Evolutionary conservation across 2,888 invertebrate species (phyloP).

Genomic region (Drepana falcataria): DNA sequence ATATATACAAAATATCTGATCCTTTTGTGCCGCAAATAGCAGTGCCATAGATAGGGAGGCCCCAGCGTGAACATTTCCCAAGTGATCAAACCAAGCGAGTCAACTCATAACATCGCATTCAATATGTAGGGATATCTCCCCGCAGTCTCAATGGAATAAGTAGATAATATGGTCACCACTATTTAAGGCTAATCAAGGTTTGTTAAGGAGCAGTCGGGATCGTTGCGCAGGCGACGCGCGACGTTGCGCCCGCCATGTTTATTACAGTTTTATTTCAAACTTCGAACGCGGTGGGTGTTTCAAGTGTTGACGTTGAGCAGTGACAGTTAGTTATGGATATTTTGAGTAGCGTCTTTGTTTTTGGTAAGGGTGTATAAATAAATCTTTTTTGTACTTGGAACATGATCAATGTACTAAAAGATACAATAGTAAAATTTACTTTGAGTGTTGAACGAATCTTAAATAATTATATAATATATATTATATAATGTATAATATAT

Average conservation of each 20-base stretch:
- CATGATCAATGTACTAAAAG: too few species aligned
- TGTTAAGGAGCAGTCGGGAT: conserved; percentile 79
- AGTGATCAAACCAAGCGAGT: conserved; percentile 13
- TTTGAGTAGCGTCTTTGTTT: conserved; percentile 19
- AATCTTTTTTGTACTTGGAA: too few species aligned
- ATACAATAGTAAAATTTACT: too few species aligned
- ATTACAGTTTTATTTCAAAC: conserved; percentile 50
- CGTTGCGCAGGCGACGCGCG: conserved; percentile 61
- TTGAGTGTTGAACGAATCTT: too few species aligned
- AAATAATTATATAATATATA: too few species aligned
- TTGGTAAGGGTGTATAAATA: conserved; percentile 16
- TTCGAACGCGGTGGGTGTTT: conserved; percentile 51
- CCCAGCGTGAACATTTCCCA: background rate
- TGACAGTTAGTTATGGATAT: conserved; percentile 64
- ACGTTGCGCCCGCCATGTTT: conserved; percentile 47
- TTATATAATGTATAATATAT: too few species aligned
- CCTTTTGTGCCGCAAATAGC: too few species aligned
- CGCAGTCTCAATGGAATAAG: conserved; percentile 76
- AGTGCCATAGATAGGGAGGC: background rate
- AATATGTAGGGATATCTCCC: conserved; percentile 50
- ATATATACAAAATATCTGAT: too few species aligned
- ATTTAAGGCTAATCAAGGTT: conserved; percentile 83
- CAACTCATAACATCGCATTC: conserved; percentile 29
- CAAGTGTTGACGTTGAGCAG: conserved; percentile 56
- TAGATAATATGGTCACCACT: conserved; percentile 79